phyloP scores from a whole-genome alignment of 2,113 vertebrate species.

The Dipodomys merriami region DNA sequence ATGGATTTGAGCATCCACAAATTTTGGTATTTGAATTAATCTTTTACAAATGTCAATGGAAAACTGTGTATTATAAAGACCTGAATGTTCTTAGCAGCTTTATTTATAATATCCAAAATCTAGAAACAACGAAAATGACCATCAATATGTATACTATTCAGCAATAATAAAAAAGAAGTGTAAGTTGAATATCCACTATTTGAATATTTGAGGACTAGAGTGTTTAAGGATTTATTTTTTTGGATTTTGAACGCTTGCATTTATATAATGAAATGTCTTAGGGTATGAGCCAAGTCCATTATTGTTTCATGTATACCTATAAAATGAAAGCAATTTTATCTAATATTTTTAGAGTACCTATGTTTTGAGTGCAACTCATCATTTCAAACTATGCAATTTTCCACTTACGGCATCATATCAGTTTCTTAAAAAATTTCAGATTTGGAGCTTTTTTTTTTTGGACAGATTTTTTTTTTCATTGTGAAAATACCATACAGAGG shows the following conservation, averaged over 20 bases:
- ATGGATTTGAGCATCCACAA: neutral
- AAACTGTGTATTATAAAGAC: neutral
- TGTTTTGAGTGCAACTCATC: neutral
- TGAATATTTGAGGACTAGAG: neutral
- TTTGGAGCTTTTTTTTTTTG: neutral
- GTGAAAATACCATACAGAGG: too few relatives aligned
- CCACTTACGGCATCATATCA: neutral
- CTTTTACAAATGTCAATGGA: neutral
- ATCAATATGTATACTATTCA: neutral
- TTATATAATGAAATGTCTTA: neutral
- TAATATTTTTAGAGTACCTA: neutral
- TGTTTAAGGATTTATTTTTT: constrained; percentile 4
- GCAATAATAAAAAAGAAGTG: constrained; percentile 9
- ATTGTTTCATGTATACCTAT: neutral
- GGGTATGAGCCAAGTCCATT: neutral
- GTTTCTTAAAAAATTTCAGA: neutral
- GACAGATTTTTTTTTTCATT: too few relatives aligned
- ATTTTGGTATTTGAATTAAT: neutral
- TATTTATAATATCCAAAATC: constrained; percentile 53
- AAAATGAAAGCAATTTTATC: neutral
- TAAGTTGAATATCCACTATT: neutral
- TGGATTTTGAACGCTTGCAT: constrained; percentile 10
- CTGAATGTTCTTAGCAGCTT: neutral
- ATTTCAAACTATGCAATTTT: neutral
- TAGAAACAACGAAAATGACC: neutral